Base-by-base conservation (phyloP, 2,797 vertebrate species). In the Dicrostonyx torquatus region DNA sequence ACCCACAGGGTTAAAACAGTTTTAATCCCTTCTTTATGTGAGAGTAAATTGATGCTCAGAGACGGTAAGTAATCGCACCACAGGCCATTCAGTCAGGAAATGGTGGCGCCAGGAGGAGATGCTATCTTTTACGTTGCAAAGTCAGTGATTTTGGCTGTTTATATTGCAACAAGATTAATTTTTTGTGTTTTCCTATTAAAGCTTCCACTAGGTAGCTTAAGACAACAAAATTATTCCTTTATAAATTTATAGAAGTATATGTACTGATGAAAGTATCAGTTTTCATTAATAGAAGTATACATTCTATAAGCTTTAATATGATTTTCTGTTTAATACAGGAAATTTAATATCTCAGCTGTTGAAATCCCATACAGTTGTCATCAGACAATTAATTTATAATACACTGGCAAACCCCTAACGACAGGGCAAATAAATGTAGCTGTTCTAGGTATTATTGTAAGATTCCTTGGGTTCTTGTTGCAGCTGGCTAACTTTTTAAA, bases 311-410 rank as follows among this genome's bases (percentile, higher is more conserved):
- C 3, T 88, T 85, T 62, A 92, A 76, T 64, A 72, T 43, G 31
- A 9, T 31, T 92, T 84, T 75, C 45, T 68, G 18, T 83, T 94
- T 93, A 95, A 89, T 73, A 50, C 2, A 77, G n/a, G 22, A 93
- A 50, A 22, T 8, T 89, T 40, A 50, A 22, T 89, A 82, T 68
- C 24, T 18, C 82, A 77, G 72, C 64, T 62, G 22, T 70, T 78
- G 68, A 91, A 96, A 45, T 86, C 18, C 26, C 64, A 50, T 8
- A 45, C 14, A 93, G 40, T 78, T 77, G 17, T 83, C 48, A 94
- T n/a, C 17, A 78, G 18, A 58, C 31, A 90, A 45, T 88, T 55
- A 72, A 85, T 64, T 84, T 68, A 53, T 83, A 73, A 90, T 72
- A n/a, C 31, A 64, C 3, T 89, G 82, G 55, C 43, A 60, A 79